Evolutionary conservation across 1,140 invertebrate genomes (phyloP).

Genomic region (Colletes gigas): DNA sequence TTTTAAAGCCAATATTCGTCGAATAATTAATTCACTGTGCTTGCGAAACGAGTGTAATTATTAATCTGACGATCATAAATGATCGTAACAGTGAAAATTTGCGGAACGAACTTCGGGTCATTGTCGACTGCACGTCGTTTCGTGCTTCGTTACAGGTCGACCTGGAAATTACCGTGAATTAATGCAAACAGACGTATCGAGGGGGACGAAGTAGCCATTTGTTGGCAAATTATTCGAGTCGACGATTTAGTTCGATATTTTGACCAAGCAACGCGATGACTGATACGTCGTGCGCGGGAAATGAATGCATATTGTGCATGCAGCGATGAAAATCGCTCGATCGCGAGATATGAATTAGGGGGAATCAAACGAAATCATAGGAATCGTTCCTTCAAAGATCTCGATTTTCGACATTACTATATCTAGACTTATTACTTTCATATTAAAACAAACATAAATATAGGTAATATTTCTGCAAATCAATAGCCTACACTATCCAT

Average conservation of each 20-base stretch:
- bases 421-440: no score
- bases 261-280: background rate
- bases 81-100: background rate
- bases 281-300: background rate
- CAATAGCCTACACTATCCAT: no score
- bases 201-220: background rate
- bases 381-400: background rate
- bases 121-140: background rate
- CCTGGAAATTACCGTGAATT: constrained; percentile 31
- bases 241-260: background rate
- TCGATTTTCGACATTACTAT: no score
- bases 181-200: constrained; percentile 12
- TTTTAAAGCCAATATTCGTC: background rate
- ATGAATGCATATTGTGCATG: background rate
- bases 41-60: constrained; percentile 13
- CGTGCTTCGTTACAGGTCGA: constrained; percentile 17
- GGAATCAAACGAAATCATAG: background rate
- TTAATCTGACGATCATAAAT: constrained; percentile 10
- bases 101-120: background rate
- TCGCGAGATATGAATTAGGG: background rate
- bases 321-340: constrained; percentile 2
- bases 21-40: background rate
- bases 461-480: no score
- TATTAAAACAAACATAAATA: no score
- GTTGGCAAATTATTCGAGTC: constrained; percentile 11